Base-by-base conservation (phyloP, 2,113 vertebrate genomes). In the Rhinichthys klamathensis region DNA sequence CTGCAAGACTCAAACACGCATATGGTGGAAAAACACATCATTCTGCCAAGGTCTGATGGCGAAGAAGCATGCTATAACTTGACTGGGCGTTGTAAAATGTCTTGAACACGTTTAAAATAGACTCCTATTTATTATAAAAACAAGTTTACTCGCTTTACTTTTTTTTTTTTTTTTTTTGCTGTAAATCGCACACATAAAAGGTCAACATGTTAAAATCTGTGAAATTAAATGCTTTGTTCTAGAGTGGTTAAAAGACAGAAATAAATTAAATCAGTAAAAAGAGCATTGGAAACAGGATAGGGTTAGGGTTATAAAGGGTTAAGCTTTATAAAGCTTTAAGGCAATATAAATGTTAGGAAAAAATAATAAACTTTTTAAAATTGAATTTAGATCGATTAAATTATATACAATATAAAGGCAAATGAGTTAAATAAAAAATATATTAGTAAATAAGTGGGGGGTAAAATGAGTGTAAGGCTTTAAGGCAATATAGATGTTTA, bases 21-120 rank as follows among this genome's bases (percentile, higher is more conserved):
- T 61, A 84, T 84, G 54, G 67, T 72, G 30, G 51, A 82, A 82
- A 70, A 82, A 88, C 83, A 85, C 46, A 76, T 76, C 16, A 32
- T 76, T 76, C n/a, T 54, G 44, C 65, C 76, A 79, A 79, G 76
- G 11, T 60, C 56, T 79, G 32, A 79, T n/a, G 32, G 56, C 2
- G 3, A 76, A 76, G 3, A 76, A 76, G 54, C 54, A 61, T 41
- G 23, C 35, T 9, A 41, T 41, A 79, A 61, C 54, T n/a, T 79
- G 54, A 35, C 38, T 61, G 30, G 35, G 46, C 12, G 7, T 16
- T 23, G 1, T 23, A 49, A 49, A 60, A 61, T 44, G 35, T 74
- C 54, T 75, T 30, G 41, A 51, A 32, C 44, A 70, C 54, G 23
- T 25, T 61, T 58, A 73, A 25, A 77, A 78, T 18, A 77, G 72